phyloP scores from a whole-genome alignment of 2,888 invertebrate species.

The Vesta saturnalis region DNA sequence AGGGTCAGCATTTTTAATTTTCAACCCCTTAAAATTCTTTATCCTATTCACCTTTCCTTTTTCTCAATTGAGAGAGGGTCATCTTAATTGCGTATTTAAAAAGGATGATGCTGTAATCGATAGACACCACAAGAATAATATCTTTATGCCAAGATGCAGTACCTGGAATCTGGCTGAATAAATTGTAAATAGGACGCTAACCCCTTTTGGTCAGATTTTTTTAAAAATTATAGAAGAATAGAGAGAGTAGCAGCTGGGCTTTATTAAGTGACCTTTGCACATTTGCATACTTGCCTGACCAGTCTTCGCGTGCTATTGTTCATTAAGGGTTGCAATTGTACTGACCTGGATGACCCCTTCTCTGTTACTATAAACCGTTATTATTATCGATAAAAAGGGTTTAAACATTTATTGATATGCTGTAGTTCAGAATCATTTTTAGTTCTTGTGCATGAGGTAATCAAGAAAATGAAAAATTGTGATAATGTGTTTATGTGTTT shows the following conservation, averaged over 20 bases:
- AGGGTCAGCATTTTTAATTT: constrained; percentile 58
- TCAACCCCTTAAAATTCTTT: constrained; percentile 41
- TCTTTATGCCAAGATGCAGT: too few relatives aligned
- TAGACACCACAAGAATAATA: too few relatives aligned
- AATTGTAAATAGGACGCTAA: too few relatives aligned
- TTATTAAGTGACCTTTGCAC: constrained; percentile 44
- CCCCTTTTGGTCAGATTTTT: constrained; percentile 29
- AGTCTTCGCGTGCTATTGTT: constrained; percentile 48
- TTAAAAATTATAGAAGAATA: neutral
- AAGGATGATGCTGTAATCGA: neutral
- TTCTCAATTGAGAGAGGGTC: constrained; percentile 44
- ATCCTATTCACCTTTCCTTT: constrained; percentile 8
- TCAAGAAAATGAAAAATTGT: too few relatives aligned
- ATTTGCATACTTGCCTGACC: constrained; percentile 58
- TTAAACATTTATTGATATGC: too few relatives aligned
- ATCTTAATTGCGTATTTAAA: constrained; percentile 32
- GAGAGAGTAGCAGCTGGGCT: constrained; percentile 21
- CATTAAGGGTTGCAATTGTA: constrained; percentile 42
- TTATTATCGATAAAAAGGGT: neutral
- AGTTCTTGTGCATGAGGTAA: too few relatives aligned
- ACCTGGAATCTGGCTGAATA: too few relatives aligned
- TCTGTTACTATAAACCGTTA: constrained; percentile 4
- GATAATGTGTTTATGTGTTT: too few relatives aligned
- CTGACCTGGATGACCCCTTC: constrained; percentile 49
- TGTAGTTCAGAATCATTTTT: too few relatives aligned